Evolutionary conservation across 37 sponge, comb jelly and placozoan genomes (phyloP), one percentile per base, ranked within the genome.

Genomic region (Spongilla lacustris): DNA sequence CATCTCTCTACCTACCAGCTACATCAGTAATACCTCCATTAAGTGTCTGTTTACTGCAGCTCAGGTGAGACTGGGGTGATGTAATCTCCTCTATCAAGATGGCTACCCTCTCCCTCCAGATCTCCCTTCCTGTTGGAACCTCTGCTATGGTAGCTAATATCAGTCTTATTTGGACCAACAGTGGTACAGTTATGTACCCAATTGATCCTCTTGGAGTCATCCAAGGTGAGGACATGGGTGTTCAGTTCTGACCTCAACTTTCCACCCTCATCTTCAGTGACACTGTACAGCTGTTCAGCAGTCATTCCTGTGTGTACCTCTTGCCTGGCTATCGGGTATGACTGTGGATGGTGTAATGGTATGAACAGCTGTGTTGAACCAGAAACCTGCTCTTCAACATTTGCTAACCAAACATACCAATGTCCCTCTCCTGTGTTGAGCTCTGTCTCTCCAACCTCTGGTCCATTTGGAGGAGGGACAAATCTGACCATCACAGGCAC

Each of bases 381-480:
- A 36, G 86, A 80, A 79, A 75, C 79, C n/a, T 86, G 87, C 10
- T n/a, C 32, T n/a, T 12, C 37, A 11, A 34, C 31, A 21, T 74
- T 75, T 37, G 21, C 41, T 48, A 27, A 26, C 38, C 25, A 26
- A 48, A 30, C 71, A 37, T 0, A 74, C 25, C 48, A 69, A 12
- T 92, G 92, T 83, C 72, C 88, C 33, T 10, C 36, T 34, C 93
- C 91, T 17, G 33, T 14, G 6, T 90, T 96, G 21, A 74, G 76
- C 4, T 13, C 25, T 9, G 50, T 96, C 32, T 22, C 22, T 36
- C 97, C 97, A 19, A 33, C 17, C 32, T 80, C 69, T 50, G 86
- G 95, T 33, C 94, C 97, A 28, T 27, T 67, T 69, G 37, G 58
- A 12, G 96, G 96, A 79, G 91, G 94, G 28, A 92, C 89, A 34